A percentile compares a stretch with the other conserved stretches of the same genome.
These are phyloP conservation scores for Epicampocera succincta DNA, from an alignment of 2,888 invertebrate genomes.

Conservation along the genomic window DNA sequence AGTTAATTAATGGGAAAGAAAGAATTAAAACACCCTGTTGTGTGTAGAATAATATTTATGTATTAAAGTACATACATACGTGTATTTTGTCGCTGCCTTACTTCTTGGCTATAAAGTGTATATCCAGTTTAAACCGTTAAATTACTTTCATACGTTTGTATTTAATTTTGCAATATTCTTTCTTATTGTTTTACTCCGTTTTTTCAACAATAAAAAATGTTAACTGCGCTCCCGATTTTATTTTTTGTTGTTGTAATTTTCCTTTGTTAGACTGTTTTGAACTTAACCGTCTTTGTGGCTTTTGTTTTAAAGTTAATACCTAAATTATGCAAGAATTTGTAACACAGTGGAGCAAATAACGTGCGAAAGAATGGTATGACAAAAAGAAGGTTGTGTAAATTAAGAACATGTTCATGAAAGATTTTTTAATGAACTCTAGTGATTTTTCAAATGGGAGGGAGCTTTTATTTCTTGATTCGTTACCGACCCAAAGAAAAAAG, in stretches of 20 bases:
- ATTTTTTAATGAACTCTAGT: too few relatives aligned
- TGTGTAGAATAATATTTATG: neutral
- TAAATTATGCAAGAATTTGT: constrained; percentile 67
- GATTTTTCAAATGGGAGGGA: too few relatives aligned
- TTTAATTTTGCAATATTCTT: constrained; percentile 55
- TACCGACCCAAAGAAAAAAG: too few relatives aligned
- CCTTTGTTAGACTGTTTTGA: constrained; percentile 50
- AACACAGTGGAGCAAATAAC: constrained; percentile 22
- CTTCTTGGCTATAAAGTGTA: constrained; percentile 30
- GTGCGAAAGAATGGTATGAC: too few relatives aligned
- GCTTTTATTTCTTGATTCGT: too few relatives aligned
- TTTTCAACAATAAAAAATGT: constrained; percentile 3
- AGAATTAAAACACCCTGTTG: constrained; percentile 49
- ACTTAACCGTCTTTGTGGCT: constrained; percentile 61
- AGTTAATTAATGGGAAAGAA: constrained; percentile 20
- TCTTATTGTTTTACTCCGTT: constrained; percentile 22
- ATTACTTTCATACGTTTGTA: constrained; percentile 48
- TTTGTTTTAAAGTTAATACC: constrained; percentile 27
- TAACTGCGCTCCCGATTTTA: constrained; percentile 22
- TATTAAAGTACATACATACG: too few relatives aligned
- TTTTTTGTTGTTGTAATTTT: neutral
- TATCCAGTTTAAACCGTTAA: constrained; percentile 58
- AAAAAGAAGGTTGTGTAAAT: too few relatives aligned
- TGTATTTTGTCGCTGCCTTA: constrained; percentile 15
- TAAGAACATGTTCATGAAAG: too few relatives aligned